Percentiles rank a stretch among this genome's conserved stretches.
Evolutionary conservation across 2,113 vertebrate genomes (phyloP).

Genomic region (Xyliphius kryptos): DNA sequence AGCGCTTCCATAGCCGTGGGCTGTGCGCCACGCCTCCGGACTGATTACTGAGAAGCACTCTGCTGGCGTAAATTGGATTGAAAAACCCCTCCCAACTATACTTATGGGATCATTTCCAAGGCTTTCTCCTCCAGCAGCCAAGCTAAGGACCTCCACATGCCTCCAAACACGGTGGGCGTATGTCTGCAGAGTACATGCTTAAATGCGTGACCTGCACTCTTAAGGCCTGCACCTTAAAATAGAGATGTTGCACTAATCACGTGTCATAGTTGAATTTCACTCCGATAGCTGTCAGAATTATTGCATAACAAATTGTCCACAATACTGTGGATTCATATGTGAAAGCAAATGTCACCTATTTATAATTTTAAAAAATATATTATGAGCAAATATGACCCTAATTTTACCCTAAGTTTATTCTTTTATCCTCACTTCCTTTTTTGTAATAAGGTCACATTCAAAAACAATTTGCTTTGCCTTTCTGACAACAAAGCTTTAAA

Average conservation of each 20-base stretch:
- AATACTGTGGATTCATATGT: neutral
- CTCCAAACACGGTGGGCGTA: slow-evolving; percentile 10
- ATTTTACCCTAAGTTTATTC: too few relatives aligned
- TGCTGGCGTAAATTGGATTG: slow-evolving; percentile 45
- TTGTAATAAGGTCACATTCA: too few relatives aligned
- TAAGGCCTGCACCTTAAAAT: slow-evolving; percentile 10
- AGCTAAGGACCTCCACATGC: slow-evolving; percentile 28
- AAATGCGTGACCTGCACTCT: slow-evolving; percentile 3
- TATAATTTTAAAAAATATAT: too few relatives aligned
- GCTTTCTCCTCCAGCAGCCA: slow-evolving; percentile 19
- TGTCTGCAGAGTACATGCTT: neutral
- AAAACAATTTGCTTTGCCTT: too few relatives aligned
- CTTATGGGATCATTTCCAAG: slow-evolving; percentile 44
- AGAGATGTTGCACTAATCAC: slow-evolving; percentile 23
- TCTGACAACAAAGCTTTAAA: too few relatives aligned
- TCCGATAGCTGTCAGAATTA: neutral
- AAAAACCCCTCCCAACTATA: slow-evolving; percentile 40
- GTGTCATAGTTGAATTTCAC: slow-evolving; percentile 32
- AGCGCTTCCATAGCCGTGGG: slow-evolving; percentile 36
- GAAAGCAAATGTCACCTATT: too few relatives aligned
- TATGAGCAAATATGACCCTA: too few relatives aligned
- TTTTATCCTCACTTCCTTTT: too few relatives aligned
- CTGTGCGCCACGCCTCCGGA: slow-evolving; percentile 35
- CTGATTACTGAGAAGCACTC: slow-evolving; percentile 44
- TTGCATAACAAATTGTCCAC: neutral